Percentiles rank a stretch among this genome's conserved stretches.
Evolutionary conservation across 2,888 invertebrate genomes (phyloP).

Genomic region (Stenurella melanura): DNA sequence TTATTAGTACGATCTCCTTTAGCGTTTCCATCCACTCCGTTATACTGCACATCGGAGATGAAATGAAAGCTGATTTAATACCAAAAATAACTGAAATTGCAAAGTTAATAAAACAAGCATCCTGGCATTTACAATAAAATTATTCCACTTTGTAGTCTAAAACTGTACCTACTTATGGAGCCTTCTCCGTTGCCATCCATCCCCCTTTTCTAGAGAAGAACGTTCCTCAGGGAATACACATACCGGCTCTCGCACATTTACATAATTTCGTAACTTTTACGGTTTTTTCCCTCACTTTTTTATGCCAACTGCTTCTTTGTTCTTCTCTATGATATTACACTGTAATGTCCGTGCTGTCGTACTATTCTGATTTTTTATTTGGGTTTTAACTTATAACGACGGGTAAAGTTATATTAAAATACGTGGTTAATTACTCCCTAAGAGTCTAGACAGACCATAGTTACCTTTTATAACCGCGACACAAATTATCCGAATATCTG

Average conservation of each 20-base stretch:
- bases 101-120: neutral
- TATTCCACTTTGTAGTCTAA: conserved; percentile 4
- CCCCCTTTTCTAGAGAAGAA: neutral
- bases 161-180: conserved; percentile 2
- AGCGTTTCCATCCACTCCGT: too few species aligned
- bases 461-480: too few species aligned
- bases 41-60: too few species aligned
- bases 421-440: too few species aligned
- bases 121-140: conserved; percentile 8
- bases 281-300: neutral
- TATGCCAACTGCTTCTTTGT: neutral
- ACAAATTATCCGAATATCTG: too few species aligned
- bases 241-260: conserved; percentile 7
- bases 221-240: neutral
- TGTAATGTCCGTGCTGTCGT: neutral
- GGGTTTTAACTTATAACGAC: too few species aligned
- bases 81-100: neutral
- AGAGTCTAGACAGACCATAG: too few species aligned
- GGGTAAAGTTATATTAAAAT: too few species aligned
- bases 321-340: conserved; percentile 1
- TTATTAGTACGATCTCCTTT: too few species aligned
- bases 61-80: too few species aligned
- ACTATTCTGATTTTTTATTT: neutral
- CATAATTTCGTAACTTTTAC: conserved; percentile 19
- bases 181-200: neutral